phyloP scores from a whole-genome alignment of 2,113 vertebrate species.

The Lophius piscatorius region DNA sequence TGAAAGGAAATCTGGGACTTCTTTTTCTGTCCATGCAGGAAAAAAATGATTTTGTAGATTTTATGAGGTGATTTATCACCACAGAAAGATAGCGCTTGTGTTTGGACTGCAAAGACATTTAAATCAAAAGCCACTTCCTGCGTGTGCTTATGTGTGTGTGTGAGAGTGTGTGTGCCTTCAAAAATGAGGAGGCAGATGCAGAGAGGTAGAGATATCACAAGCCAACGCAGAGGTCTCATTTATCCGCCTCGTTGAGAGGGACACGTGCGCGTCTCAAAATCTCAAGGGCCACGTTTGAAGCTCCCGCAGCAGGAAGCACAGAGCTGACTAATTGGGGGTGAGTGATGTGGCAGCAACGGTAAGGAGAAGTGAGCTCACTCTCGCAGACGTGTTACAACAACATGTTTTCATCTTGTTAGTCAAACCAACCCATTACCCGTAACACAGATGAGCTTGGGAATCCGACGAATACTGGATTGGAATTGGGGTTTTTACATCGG shows the following conservation, averaged over 20 bases:
- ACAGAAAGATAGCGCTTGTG: too few species aligned
- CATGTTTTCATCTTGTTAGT: too few species aligned
- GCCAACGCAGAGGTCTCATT: slow-evolving; percentile 24
- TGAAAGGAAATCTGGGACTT: neutral
- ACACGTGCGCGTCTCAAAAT: slow-evolving; percentile 25
- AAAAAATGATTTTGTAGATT: too few species aligned
- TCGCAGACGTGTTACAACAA: slow-evolving; percentile 13
- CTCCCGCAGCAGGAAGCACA: slow-evolving; percentile 31
- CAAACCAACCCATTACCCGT: too few species aligned
- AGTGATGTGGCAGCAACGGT: slow-evolving; percentile 29
- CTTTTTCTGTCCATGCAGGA: neutral
- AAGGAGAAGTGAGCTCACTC: slow-evolving; percentile 25
- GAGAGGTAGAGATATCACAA: slow-evolving; percentile 6
- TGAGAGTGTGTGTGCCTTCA: too few species aligned
- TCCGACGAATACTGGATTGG: too few species aligned
- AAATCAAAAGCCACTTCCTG: slow-evolving; percentile 38
- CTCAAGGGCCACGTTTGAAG: slow-evolving; percentile 44
- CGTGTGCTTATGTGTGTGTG: slow-evolving; percentile 21
- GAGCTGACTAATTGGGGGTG: slow-evolving; percentile 60
- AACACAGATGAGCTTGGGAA: too few species aligned
- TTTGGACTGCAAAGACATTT: slow-evolving; percentile 18
- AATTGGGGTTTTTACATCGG: too few species aligned
- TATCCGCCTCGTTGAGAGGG: slow-evolving; percentile 45
- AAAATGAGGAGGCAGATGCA: slow-evolving; percentile 3
- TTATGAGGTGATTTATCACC: too few species aligned